Percentiles rank a stretch among this genome's conserved stretches.
Evolutionary conservation across 2,113 vertebrate genomes (phyloP).

Genomic region (Panthera tigris): DNA sequence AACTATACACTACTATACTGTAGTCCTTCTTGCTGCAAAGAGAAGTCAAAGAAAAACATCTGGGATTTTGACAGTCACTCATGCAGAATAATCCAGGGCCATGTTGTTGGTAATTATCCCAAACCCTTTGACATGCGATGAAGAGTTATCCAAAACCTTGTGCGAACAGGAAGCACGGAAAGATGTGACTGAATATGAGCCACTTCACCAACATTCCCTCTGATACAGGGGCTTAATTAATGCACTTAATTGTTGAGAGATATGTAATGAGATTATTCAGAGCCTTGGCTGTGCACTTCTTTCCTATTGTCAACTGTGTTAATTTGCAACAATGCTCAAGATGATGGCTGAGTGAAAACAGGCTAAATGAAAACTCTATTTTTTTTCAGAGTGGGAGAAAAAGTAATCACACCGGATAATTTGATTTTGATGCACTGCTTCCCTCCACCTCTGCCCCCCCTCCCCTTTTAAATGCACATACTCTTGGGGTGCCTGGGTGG

Average conservation of each 20-base stretch:
- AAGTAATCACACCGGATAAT: constrained; percentile 62
- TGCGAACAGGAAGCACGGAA: not conserved
- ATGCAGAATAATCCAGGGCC: not conserved
- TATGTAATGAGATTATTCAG: constrained; percentile 75
- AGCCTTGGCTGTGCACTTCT: constrained; percentile 66
- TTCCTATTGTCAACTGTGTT: constrained; percentile 74
- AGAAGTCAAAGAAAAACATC: not conserved
- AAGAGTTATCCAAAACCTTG: not conserved
- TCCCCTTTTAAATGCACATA: constrained; percentile 49
- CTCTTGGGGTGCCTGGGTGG: not conserved
- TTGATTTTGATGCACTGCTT: constrained; percentile 74
- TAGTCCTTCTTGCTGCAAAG: not conserved
- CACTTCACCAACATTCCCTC: constrained; percentile 61
- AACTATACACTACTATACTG: not conserved
- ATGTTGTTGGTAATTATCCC: not conserved
- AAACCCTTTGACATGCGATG: not conserved
- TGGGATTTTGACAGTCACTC: not conserved
- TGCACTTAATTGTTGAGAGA: constrained; percentile 78
- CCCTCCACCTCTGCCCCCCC: not conserved
- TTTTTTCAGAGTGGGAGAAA: constrained; percentile 61
- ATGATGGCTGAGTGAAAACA: constrained; percentile 70
- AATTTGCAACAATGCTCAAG: constrained; percentile 58
- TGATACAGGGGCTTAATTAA: constrained; percentile 74
- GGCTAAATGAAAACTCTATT: constrained; percentile 57
- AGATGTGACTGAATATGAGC: constrained; percentile 48